A percentile compares a stretch with the other conserved stretches of the same genome.
phyloP scores from a whole-genome alignment of 2,113 vertebrate species.

The Larimichthys crocea region DNA sequence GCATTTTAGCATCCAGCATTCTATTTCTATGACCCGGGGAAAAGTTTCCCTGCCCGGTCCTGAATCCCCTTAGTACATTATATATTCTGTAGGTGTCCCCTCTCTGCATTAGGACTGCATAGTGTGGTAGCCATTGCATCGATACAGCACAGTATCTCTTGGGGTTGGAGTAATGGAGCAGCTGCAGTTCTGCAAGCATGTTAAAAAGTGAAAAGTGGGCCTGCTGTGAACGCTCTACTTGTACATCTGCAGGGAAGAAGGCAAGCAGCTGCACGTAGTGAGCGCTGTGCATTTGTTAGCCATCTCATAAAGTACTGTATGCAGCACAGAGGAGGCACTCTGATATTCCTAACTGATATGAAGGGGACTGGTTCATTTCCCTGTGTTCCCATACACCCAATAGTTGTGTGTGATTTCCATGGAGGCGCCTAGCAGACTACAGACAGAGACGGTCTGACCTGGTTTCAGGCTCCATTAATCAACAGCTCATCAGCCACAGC shows the following conservation, averaged over 20 bases:
- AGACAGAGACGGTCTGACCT: conserved; percentile 65
- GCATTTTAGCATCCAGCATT: too few relatives aligned
- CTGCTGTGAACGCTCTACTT: conserved; percentile 18
- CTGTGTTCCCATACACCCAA: background rate
- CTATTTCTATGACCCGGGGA: background rate
- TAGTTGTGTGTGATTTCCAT: conserved; percentile 6
- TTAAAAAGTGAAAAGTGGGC: conserved; percentile 24
- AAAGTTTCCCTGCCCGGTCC: conserved; percentile 6
- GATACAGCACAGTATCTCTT: conserved; percentile 26
- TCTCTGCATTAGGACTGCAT: conserved; percentile 21
- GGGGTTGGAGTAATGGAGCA: conserved; percentile 44
- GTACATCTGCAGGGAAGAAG: conserved; percentile 14
- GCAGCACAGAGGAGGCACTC: conserved; percentile 9
- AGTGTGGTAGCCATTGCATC: conserved; percentile 15
- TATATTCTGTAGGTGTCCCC: background rate
- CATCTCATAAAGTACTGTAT: background rate
- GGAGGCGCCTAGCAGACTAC: conserved; percentile 18
- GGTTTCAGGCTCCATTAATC: conserved; percentile 75
- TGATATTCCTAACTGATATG: background rate
- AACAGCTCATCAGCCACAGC: conserved; percentile 68
- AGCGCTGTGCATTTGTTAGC: background rate
- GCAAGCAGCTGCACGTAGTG: conserved; percentile 4
- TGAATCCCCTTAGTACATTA: background rate
- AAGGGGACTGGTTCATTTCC: background rate
- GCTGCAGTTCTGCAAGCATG: conserved; percentile 54